Conservation (phyloP, 2,797 vertebrate genomes). For the Heterohyrax brucei region DNA sequence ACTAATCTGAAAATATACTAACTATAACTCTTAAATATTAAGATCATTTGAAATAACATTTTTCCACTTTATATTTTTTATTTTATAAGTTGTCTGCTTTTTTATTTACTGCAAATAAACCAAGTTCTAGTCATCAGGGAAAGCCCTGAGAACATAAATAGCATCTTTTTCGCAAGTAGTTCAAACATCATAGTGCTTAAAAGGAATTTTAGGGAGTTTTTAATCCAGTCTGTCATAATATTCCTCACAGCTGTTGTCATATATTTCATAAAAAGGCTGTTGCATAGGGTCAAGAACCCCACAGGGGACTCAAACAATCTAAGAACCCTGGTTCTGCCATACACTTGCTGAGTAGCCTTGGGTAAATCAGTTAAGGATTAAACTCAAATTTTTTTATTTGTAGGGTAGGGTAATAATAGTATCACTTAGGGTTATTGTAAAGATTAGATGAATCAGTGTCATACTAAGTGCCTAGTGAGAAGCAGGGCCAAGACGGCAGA, state of each 20-base stretch:
- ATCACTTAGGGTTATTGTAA: conserved; percentile 4
- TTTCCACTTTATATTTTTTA: background rate
- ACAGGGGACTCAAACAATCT: background rate
- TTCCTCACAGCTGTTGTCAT: background rate
- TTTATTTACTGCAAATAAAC: conserved; percentile 62
- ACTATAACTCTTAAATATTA: background rate
- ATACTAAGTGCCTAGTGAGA: background rate
- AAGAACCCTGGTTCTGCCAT: background rate
- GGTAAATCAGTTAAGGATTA: background rate
- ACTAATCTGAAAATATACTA: background rate
- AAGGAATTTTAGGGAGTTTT: background rate
- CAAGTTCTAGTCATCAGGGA: background rate
- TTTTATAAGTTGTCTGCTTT: background rate
- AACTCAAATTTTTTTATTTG: conserved; percentile 37
- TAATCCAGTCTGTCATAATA: background rate
- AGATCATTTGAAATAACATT: conserved; percentile 22
- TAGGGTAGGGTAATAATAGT: background rate
- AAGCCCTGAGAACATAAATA: background rate
- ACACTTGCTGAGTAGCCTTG: background rate
- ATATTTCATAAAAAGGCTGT: background rate
- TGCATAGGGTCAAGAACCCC: background rate
- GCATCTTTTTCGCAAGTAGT: background rate
- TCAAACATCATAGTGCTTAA: background rate
- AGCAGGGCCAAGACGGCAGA: too few species aligned
- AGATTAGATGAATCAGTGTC: conserved; percentile 30